phyloP scores from a whole-genome alignment of 1,140 invertebrate genomes.

The Drosophila nasuta region DNA sequence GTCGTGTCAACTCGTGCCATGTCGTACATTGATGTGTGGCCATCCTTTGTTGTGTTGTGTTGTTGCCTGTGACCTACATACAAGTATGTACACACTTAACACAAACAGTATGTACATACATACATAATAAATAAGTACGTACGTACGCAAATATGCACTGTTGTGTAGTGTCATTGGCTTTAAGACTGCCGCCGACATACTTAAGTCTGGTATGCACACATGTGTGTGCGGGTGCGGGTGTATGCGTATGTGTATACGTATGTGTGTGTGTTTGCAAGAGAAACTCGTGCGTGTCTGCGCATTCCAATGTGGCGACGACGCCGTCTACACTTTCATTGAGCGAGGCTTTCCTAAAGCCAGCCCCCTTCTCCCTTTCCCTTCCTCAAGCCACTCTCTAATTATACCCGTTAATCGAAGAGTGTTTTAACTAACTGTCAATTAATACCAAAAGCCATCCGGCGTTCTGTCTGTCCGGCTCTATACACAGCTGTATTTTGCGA shows the following conservation, averaged over 20 bases:
- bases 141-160: conserved; percentile 9
- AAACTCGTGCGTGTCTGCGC: conserved; percentile 49
- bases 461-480: too few species aligned
- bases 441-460: too few species aligned
- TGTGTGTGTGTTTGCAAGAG: conserved; percentile 37
- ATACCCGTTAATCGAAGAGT: too few species aligned
- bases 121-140: conserved; percentile 12
- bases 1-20: not conserved
- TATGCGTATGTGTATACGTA: not conserved
- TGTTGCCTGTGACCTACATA: conserved; percentile 39
- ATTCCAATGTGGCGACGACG: conserved; percentile 24
- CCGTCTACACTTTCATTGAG: conserved; percentile 38
- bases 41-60: conserved; percentile 5
- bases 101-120: conserved; percentile 8
- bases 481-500: too few species aligned
- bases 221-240: conserved; percentile 7
- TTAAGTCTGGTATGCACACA: conserved; percentile 22
- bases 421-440: too few species aligned
- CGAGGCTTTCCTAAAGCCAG: conserved; percentile 19
- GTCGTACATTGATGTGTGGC: not conserved
- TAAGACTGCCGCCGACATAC: conserved; percentile 26
- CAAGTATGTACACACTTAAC: conserved; percentile 4
- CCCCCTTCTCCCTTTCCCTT: not conserved
- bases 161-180: conserved; percentile 35
- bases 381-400: not conserved